Evolutionary conservation across 1,140 invertebrate genomes (phyloP).

Genomic region (Cardiocondyla obscurior): DNA sequence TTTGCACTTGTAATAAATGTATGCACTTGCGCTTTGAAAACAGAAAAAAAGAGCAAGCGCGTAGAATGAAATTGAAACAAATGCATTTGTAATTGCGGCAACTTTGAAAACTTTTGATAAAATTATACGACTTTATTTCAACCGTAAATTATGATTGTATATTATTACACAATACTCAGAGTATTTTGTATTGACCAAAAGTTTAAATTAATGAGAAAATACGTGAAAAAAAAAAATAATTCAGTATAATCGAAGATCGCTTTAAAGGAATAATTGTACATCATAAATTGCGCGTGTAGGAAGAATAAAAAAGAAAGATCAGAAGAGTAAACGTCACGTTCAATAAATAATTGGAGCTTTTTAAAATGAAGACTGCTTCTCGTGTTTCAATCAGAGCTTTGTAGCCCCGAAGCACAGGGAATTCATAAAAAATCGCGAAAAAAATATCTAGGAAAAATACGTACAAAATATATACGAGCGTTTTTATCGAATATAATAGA

Average conservation of each 20-base stretch:
- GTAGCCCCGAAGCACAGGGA: not conserved
- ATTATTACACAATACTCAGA: no score
- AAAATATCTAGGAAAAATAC: not conserved
- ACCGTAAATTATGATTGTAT: not conserved
- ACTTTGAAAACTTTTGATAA: not conserved
- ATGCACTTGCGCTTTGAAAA: not conserved
- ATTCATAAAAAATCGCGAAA: not conserved
- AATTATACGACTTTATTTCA: not conserved
- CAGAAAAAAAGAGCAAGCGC: not conserved
- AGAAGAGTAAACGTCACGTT: not conserved
- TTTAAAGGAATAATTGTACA: not conserved
- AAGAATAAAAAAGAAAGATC: constrained; percentile 15
- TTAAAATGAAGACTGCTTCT: not conserved
- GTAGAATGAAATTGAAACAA: not conserved
- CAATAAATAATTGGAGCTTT: not conserved
- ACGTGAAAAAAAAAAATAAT: not conserved
- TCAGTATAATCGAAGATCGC: not conserved
- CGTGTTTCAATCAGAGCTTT: not conserved
- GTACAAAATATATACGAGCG: no score
- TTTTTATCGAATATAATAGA: not conserved
- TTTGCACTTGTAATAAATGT: not conserved
- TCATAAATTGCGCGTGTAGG: not conserved
- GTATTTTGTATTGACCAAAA: no score
- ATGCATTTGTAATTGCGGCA: not conserved
- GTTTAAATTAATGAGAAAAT: not conserved